A percentile compares a stretch with the other conserved stretches of the same genome.
Conservation (phyloP, 2,113 vertebrate genomes). For the Haplochromis vanheusdeni region DNA sequence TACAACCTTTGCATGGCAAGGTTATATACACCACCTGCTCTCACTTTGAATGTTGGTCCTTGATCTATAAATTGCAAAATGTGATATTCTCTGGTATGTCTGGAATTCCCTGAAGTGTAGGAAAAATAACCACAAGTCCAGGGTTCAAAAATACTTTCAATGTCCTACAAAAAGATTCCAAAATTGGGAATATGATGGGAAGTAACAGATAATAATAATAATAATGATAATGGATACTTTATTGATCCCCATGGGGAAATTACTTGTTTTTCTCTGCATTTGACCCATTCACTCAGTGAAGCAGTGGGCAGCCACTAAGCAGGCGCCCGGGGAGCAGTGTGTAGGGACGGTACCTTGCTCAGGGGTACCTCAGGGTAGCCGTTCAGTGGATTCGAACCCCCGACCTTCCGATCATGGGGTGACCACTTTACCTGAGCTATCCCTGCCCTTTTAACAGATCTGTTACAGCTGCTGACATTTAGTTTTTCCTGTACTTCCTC, state of each 20-base stretch:
- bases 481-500: neutral
- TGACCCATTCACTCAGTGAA: too few relatives aligned
- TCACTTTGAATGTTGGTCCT: neutral
- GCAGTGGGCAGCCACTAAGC: too few relatives aligned
- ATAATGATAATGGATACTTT: too few relatives aligned
- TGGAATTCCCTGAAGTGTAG: neutral
- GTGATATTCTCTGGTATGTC: neutral
- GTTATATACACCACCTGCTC: neutral
- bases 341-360: too few relatives aligned
- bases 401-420: too few relatives aligned
- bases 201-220: neutral
- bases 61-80: fast-evolving
- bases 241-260: too few relatives aligned
- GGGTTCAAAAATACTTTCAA: neutral
- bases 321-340: too few relatives aligned
- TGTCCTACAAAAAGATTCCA: neutral
- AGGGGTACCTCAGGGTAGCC: too few relatives aligned
- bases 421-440: too few relatives aligned
- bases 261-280: too few relatives aligned
- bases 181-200: neutral
- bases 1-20: neutral
- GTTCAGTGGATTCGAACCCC: too few relatives aligned
- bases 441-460: too few relatives aligned
- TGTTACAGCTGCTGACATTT: neutral
- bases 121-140: neutral